A percentile compares a stretch with the other conserved stretches of the same genome.
These are phyloP conservation scores for Drosophila paranaensis DNA, from an alignment of 2,888 invertebrate species.

Conservation along the genomic window DNA sequence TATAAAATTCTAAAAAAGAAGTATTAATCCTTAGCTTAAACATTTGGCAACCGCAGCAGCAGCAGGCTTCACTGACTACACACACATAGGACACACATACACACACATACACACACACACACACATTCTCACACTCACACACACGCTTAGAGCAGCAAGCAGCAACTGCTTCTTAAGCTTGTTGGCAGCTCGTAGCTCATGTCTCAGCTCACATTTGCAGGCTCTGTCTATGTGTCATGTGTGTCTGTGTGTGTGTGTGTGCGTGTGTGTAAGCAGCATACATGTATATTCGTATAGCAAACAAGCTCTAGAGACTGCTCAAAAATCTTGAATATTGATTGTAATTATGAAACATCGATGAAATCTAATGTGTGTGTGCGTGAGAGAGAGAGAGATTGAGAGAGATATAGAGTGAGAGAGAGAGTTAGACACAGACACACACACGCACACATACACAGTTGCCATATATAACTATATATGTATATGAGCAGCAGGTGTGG, in stretches of 20 bases:
- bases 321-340: conserved; percentile 19
- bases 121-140: conserved; percentile 9
- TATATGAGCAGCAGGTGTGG: conserved; percentile 8
- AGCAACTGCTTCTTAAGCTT: conserved; percentile 8
- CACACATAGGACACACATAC: conserved; percentile 24
- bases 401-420: neutral
- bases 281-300: neutral
- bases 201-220: conserved; percentile 10
- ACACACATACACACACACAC: conserved; percentile 21
- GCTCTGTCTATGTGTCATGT: neutral
- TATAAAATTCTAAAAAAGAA: conserved; percentile 76
- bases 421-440: neutral
- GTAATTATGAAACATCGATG: conserved; percentile 19
- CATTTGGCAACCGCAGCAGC: conserved; percentile 74
- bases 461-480: conserved; percentile 21
- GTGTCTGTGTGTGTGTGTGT: neutral
- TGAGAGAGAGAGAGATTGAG: neutral
- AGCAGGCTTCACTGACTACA: conserved; percentile 33
- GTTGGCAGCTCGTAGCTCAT: conserved; percentile 15
- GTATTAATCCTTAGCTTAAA: conserved; percentile 81
- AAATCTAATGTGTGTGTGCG: neutral
- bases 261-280: neutral
- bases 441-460: neutral
- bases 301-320: neutral
- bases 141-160: neutral